Evolutionary conservation across 2,797 vertebrate species (phyloP).

Genomic region (Aldrovandia affinis): DNA sequence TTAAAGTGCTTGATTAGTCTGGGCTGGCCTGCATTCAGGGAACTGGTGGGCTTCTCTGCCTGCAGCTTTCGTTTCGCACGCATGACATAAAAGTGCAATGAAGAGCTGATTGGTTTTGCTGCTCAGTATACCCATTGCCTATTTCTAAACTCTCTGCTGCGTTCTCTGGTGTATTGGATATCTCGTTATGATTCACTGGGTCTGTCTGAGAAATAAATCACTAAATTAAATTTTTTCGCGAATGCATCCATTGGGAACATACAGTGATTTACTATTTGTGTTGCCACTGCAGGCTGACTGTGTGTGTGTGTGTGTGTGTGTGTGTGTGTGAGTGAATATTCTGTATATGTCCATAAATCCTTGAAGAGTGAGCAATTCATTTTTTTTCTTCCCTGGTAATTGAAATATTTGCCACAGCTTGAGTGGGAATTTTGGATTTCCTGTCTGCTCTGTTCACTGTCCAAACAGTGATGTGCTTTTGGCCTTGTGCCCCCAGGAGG

Average conservation of each 20-base stretch:
- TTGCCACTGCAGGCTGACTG: background rate
- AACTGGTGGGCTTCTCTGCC: background rate
- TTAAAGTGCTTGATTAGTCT: background rate
- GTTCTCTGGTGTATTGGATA: background rate
- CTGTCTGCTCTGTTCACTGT: constrained; percentile 57
- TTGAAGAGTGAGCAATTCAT: constrained; percentile 5
- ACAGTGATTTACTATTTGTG: background rate
- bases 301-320: background rate
- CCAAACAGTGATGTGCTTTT: constrained; percentile 55
- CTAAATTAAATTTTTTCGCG: background rate
- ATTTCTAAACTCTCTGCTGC: background rate
- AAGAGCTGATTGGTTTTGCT: background rate
- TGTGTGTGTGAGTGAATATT: background rate
- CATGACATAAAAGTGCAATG: background rate
- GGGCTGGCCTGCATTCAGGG: background rate
- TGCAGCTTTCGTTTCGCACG: background rate
- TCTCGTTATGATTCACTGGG: background rate
- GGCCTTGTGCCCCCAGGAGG: constrained; percentile 41
- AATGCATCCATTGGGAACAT: background rate
- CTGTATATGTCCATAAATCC: background rate
- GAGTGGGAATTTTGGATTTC: constrained; percentile 56
- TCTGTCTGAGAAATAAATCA: background rate
- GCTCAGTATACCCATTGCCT: background rate
- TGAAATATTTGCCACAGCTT: constrained; percentile 57
- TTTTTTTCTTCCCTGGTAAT: constrained; percentile 34